These are phyloP conservation scores for Indri indri DNA, from an alignment of 2,113 vertebrate genomes.

Conservation along the genomic window DNA sequence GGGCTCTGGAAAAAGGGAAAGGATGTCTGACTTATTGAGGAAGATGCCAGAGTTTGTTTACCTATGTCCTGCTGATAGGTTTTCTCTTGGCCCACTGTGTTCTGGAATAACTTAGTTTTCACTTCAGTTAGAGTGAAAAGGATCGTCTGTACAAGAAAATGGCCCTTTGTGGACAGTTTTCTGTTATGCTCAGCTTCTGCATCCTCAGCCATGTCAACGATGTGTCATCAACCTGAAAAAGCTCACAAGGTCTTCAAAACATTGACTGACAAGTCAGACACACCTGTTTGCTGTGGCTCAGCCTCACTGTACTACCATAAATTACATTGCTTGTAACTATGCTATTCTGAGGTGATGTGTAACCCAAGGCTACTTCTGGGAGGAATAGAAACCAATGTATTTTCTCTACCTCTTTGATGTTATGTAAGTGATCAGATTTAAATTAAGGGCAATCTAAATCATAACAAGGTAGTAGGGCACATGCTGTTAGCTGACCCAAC, in stretches of 20 bases:
- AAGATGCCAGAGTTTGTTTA: not conserved
- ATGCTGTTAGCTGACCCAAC: not conserved
- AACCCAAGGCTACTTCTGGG: not conserved
- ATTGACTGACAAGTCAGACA: not conserved
- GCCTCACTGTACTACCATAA: not conserved
- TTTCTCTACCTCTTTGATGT: not conserved
- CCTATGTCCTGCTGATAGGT: not conserved
- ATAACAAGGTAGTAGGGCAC: not conserved
- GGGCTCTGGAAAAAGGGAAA: not conserved
- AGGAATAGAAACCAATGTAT: not conserved
- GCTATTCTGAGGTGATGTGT: not conserved
- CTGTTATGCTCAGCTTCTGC: not conserved
- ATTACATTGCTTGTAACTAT: not conserved
- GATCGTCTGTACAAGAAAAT: not conserved
- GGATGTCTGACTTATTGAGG: not conserved
- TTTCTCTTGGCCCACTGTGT: not conserved
- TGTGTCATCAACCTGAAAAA: constrained; percentile 6
- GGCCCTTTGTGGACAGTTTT: not conserved
- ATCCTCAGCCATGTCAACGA: not conserved
- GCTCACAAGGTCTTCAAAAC: not conserved
- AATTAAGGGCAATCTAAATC: not conserved
- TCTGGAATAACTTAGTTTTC: constrained; percentile 16
- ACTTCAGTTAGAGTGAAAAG: not conserved
- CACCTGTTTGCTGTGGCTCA: not conserved
- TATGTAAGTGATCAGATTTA: not conserved